Conservation (phyloP, 2,888 invertebrate genomes). For the Drosophila percnosoma region DNA sequence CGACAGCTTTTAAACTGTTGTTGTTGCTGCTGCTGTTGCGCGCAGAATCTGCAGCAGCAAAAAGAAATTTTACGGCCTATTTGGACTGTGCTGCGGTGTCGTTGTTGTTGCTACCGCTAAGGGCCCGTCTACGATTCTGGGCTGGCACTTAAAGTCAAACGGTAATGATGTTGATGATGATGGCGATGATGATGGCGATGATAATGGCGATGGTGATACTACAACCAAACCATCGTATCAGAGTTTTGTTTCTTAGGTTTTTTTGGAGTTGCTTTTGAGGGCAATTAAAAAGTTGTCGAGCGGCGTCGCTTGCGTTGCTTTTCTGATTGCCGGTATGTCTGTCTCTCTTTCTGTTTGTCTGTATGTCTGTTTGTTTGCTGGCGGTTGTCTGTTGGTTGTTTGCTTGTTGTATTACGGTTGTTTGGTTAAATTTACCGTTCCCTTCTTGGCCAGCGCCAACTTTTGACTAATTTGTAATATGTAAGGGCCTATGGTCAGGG, state of each 20-base stretch:
- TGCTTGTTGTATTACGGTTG: conserved; percentile 57
- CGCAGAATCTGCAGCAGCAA: conserved; percentile 62
- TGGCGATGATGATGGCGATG: conserved; percentile 2
- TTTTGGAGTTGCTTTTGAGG: conserved; percentile 58
- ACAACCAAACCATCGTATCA: conserved; percentile 11
- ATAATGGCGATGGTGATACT: conserved; percentile 12
- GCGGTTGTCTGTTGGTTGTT: conserved; percentile 34
- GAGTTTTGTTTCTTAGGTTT: conserved; percentile 37
- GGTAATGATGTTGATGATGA: conserved; percentile 15
- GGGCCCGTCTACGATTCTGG: conserved; percentile 60
- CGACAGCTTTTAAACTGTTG: conserved; percentile 28
- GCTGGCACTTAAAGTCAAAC: conserved; percentile 44
- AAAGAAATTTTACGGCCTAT: conserved; percentile 71
- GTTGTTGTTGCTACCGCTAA: conserved; percentile 28
- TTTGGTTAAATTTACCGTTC: conserved; percentile 67
- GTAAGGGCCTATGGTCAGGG: conserved; percentile 30
- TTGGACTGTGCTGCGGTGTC: conserved; percentile 39
- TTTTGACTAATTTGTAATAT: conserved; percentile 44
- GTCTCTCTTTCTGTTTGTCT: conserved; percentile 2
- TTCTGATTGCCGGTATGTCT: conserved; percentile 4
- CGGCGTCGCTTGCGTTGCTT: conserved; percentile 34
- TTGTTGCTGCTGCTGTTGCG: conserved; percentile 38
- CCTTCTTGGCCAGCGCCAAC: conserved; percentile 38
- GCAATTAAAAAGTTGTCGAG: conserved; percentile 72
- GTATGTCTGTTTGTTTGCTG: conserved; percentile 34